phyloP scores from a whole-genome alignment of 30 jellyfish, hydroid and myxozoan genomes.

The Sanderia malayensis region DNA sequence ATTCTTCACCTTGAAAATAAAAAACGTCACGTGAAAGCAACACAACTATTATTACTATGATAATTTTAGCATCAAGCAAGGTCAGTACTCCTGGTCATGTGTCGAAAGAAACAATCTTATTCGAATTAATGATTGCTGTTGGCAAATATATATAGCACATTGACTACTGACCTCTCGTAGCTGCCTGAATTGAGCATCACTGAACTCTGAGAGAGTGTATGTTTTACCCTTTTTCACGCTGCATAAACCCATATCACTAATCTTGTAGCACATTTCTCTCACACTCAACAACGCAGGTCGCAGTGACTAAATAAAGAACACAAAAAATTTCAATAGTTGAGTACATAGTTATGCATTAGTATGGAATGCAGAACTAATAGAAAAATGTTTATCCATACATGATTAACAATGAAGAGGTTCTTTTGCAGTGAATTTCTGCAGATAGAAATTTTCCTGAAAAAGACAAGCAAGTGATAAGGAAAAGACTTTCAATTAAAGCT shows the following conservation, averaged over 20 bases:
- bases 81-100: too few relatives aligned
- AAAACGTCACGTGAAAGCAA: too few relatives aligned
- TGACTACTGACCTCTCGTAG: constrained; percentile 66
- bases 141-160: too few relatives aligned
- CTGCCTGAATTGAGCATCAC: constrained; percentile 77
- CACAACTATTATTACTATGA: too few relatives aligned
- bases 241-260: constrained; percentile 98
- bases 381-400: constrained; percentile 70
- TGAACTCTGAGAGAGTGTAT: constrained; percentile 75
- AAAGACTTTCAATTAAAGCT: too few relatives aligned
- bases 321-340: too few relatives aligned
- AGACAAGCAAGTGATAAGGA: too few relatives aligned
- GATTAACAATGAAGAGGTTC: constrained; percentile 83
- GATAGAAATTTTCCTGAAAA: constrained; percentile 53
- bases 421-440: constrained; percentile 64
- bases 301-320: constrained; percentile 56
- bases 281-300: constrained; percentile 97
- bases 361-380: too few relatives aligned
- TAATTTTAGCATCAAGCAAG: too few relatives aligned
- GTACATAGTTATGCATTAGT: too few relatives aligned
- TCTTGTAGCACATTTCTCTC: constrained; percentile 90
- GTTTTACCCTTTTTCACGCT: constrained; percentile 84
- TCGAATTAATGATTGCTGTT: too few relatives aligned
- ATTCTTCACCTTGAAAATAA: constrained; percentile 53
- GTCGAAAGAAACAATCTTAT: too few relatives aligned